These are phyloP conservation scores for Polydrusus tereticollis DNA, from an alignment of 2,888 invertebrate genomes.

Conservation along the genomic window DNA sequence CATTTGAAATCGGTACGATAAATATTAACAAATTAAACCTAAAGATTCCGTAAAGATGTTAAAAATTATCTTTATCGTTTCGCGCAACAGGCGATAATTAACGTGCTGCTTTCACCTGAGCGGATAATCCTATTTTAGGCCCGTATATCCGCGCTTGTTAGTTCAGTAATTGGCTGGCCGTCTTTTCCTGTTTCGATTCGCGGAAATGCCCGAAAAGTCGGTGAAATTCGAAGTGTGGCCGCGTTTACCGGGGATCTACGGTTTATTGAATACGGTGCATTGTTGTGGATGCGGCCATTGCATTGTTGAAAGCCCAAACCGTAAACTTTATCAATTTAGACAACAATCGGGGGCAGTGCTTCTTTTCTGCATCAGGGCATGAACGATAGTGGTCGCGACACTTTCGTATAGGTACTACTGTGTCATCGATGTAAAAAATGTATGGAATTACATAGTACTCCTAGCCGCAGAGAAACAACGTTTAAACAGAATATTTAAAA, in stretches of 20 bases:
- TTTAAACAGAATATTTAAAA: no score
- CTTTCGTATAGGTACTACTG: no score
- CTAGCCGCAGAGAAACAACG: no score
- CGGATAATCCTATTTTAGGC: constrained; percentile 16
- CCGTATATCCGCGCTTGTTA: constrained; percentile 10
- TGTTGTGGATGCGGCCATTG: background rate
- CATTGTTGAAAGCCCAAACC: background rate
- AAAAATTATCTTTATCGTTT: constrained; percentile 11
- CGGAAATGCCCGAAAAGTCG: constrained; percentile 32
- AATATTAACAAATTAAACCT: background rate
- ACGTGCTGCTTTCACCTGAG: constrained; percentile 17
- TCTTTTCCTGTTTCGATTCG: constrained; percentile 24
- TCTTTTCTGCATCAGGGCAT: no score
- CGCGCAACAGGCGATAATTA: constrained; percentile 9
- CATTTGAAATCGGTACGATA: background rate
- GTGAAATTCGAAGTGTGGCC: constrained; percentile 20
- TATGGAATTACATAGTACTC: no score
- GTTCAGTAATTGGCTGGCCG: background rate
- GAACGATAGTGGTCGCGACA: no score
- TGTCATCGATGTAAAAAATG: no score
- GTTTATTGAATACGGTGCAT: background rate
- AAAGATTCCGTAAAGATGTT: background rate
- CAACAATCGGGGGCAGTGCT: background rate
- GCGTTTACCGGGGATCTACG: constrained; percentile 5
- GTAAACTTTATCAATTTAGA: background rate